Evolutionary conservation across 2,113 vertebrate genomes (phyloP).

Genomic region (Brienomyrus brachyistius): DNA sequence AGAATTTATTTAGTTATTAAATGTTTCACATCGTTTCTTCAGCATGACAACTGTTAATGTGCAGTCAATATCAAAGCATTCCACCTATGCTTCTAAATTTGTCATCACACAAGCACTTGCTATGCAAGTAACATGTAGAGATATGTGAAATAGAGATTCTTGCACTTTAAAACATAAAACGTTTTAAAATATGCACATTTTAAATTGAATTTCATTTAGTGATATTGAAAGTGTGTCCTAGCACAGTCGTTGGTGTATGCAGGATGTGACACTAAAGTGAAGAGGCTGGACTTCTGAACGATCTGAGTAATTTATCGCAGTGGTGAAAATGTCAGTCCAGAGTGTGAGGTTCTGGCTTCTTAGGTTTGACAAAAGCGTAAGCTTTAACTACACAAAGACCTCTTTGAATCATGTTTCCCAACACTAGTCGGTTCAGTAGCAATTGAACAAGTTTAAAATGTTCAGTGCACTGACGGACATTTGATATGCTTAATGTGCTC

Average conservation of each 20-base stretch:
- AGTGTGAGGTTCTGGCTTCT: background rate
- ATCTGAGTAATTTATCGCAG: background rate
- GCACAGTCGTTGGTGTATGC: background rate
- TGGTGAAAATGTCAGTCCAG: background rate
- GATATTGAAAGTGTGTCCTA: background rate
- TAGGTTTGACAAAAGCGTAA: background rate
- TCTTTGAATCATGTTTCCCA: background rate
- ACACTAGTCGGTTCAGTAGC: background rate
- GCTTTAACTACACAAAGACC: background rate
- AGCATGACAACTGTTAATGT: background rate
- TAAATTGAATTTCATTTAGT: slow-evolving; percentile 10
- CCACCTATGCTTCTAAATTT: background rate
- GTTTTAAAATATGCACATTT: slow-evolving; percentile 37
- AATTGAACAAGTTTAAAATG: background rate
- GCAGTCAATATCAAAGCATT: background rate
- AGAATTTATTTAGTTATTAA: slow-evolving; percentile 3
- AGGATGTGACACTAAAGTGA: too few relatives aligned
- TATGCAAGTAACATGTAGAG: slow-evolving; percentile 39
- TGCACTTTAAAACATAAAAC: slow-evolving; percentile 44
- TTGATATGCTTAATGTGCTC: background rate
- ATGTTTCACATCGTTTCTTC: background rate
- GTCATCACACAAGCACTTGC: slow-evolving; percentile 30
- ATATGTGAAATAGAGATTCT: slow-evolving; percentile 24
- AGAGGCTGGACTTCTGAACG: background rate
- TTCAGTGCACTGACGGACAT: background rate